phyloP scores from a whole-genome alignment of 1,140 invertebrate genomes.

The Zeugodacus cucurbitae region DNA sequence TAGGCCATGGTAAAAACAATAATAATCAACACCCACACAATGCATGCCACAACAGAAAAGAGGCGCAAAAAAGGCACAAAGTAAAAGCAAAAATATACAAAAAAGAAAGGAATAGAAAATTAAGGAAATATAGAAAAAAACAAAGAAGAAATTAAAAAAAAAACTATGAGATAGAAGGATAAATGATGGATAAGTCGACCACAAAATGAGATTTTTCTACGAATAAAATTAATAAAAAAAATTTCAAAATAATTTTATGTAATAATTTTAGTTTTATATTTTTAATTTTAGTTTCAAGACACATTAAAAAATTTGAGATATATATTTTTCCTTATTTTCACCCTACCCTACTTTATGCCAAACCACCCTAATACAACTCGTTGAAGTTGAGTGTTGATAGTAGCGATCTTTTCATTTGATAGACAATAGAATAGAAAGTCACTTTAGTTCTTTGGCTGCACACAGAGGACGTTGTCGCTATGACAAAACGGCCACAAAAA shows the following conservation, averaged over 20 bases:
- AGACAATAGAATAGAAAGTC: constrained; percentile 37
- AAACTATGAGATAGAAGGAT: not conserved
- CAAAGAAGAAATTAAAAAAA: not conserved
- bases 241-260: too few relatives aligned
- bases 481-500: not conserved
- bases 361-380: not conserved
- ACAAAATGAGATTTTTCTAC: too few relatives aligned
- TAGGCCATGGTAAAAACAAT: constrained; percentile 26
- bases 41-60: not conserved
- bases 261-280: too few relatives aligned
- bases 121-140: not conserved
- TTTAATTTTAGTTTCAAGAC: too few relatives aligned
- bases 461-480: constrained; percentile 31
- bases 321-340: too few relatives aligned
- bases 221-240: too few relatives aligned
- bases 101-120: not conserved
- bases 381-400: not conserved
- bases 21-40: constrained; percentile 32
- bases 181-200: too few relatives aligned
- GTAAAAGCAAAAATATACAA: not conserved
- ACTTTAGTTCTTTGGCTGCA: constrained; percentile 5
- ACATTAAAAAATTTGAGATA: too few relatives aligned
- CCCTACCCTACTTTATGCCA: not conserved
- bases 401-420: constrained; percentile 25
- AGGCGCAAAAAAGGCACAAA: not conserved